Evolutionary conservation across 2,888 invertebrate species (phyloP).

Genomic region (Hermaeophaga mercurialis): DNA sequence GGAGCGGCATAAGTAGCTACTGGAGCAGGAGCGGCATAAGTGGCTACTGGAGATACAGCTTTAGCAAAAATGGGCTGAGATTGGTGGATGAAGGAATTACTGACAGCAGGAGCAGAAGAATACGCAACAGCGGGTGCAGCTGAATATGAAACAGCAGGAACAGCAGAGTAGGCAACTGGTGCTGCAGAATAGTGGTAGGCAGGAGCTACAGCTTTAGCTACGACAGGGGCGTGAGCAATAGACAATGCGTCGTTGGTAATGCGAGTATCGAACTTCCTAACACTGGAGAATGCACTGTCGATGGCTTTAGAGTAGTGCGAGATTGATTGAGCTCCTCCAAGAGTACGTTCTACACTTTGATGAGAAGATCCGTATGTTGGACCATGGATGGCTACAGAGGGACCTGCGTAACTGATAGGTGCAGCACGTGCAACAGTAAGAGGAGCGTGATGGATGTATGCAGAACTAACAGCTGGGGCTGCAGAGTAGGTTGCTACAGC

Average conservation of each 20-base stretch:
- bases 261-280: slow-evolving; percentile 65
- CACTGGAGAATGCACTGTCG: slow-evolving; percentile 65
- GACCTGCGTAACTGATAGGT: slow-evolving; percentile 50
- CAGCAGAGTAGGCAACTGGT: slow-evolving; percentile 26
- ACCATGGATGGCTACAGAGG: slow-evolving; percentile 44
- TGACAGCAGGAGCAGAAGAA: slow-evolving; percentile 38
- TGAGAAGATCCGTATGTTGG: slow-evolving; percentile 59
- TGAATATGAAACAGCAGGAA: slow-evolving; percentile 42
- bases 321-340: slow-evolving; percentile 62
- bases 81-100: slow-evolving; percentile 19
- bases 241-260: slow-evolving; percentile 63
- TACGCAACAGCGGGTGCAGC: slow-evolving; percentile 44
- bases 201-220: slow-evolving; percentile 27
- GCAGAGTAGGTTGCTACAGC: slow-evolving; percentile 42
- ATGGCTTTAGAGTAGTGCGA: slow-evolving; percentile 63
- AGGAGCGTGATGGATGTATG: slow-evolving; percentile 41
- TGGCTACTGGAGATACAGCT: slow-evolving; percentile 38
- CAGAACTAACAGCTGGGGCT: slow-evolving; percentile 40
- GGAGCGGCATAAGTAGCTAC: slow-evolving; percentile 27
- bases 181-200: slow-evolving; percentile 24
- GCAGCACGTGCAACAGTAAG: slow-evolving; percentile 29
- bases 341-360: slow-evolving; percentile 64
- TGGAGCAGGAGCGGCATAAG: slow-evolving; percentile 27
- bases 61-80: slow-evolving; percentile 13
- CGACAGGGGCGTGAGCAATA: slow-evolving; percentile 30